Evolutionary conservation across 2,888 invertebrate species (phyloP).

Genomic region (Cheilosia scutellata): DNA sequence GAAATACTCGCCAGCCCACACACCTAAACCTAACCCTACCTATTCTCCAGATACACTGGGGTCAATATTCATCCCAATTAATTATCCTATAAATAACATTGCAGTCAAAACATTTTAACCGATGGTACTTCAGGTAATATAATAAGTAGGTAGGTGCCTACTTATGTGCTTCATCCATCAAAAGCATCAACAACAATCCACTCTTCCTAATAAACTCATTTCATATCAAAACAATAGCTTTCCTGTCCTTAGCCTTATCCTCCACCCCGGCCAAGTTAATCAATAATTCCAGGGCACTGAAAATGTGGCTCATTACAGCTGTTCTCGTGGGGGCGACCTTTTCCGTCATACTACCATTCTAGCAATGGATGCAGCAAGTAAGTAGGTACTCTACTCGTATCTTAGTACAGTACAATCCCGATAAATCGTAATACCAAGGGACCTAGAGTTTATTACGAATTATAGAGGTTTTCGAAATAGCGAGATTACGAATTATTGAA

Average conservation of each 20-base stretch:
- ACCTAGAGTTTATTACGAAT: too few relatives aligned
- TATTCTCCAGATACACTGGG: too few relatives aligned
- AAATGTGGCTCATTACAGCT: constrained; percentile 39
- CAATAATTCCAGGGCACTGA: constrained; percentile 58
- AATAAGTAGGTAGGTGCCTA: not conserved
- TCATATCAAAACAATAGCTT: constrained; percentile 23
- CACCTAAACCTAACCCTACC: too few relatives aligned
- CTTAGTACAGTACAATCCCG: too few relatives aligned
- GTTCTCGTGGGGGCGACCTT: constrained; percentile 34
- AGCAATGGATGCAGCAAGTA: constrained; percentile 18
- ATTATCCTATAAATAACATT: too few relatives aligned
- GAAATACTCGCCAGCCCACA: too few relatives aligned
- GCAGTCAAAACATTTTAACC: not conserved
- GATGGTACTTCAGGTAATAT: not conserved
- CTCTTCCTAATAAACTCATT: constrained; percentile 3
- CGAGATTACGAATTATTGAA: too few relatives aligned
- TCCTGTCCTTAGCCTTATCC: not conserved
- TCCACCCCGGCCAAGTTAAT: constrained; percentile 13
- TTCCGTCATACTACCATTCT: not conserved
- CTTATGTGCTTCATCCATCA: not conserved
- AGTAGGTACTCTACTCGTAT: not conserved
- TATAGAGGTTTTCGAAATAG: too few relatives aligned
- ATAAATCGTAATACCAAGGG: too few relatives aligned
- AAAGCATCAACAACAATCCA: constrained; percentile 12
- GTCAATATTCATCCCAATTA: too few relatives aligned